A percentile compares a stretch with the other conserved stretches of the same genome.
Conservation (phyloP, 2,113 vertebrate genomes). For the Sigmodon hispidus region DNA sequence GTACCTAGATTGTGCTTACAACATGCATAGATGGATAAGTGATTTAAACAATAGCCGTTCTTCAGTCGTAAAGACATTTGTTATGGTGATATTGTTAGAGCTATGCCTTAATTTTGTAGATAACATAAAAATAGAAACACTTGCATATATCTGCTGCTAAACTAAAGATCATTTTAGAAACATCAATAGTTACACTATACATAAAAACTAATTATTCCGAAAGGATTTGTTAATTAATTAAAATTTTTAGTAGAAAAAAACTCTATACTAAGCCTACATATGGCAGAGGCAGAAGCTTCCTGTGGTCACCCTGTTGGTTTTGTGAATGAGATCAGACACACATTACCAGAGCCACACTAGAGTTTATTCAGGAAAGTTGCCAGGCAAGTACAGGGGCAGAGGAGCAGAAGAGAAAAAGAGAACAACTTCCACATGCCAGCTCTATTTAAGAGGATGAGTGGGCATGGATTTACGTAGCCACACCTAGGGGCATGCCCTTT, state of each 20-base stretch:
- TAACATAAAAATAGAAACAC: neutral
- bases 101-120: neutral
- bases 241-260: neutral
- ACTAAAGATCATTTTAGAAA: neutral
- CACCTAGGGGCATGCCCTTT: too few relatives aligned
- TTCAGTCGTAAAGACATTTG: neutral
- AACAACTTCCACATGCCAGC: too few relatives aligned
- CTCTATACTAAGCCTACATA: neutral
- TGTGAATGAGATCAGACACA: too few relatives aligned
- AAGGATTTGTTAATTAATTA: neutral
- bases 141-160: neutral
- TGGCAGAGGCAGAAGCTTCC: neutral
- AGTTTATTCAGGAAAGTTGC: too few relatives aligned
- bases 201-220: neutral
- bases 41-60: neutral
- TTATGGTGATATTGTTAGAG: neutral
- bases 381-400: too few relatives aligned
- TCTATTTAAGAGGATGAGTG: too few relatives aligned
- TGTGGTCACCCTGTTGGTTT: too few relatives aligned
- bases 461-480: too few relatives aligned
- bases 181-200: neutral
- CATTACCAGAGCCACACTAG: too few relatives aligned
- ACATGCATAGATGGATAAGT: neutral
- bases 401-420: too few relatives aligned
- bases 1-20: neutral